A percentile compares a stretch with the other conserved stretches of the same genome.
These are phyloP conservation scores for Phycodurus eques DNA, from an alignment of 2,113 vertebrate genomes.

Conservation along the genomic window DNA sequence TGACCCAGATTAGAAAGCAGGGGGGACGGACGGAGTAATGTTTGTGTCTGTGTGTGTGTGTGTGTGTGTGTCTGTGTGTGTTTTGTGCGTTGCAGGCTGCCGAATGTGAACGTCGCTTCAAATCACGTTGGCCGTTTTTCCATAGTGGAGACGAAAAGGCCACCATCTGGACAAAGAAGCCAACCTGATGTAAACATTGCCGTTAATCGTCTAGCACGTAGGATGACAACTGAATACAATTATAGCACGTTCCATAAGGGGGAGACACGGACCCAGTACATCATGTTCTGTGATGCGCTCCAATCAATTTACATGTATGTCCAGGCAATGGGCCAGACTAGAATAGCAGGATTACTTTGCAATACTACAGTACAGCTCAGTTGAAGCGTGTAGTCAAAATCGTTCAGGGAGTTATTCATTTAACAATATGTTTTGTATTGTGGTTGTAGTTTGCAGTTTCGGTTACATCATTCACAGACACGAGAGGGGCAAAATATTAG, in stretches of 20 bases:
- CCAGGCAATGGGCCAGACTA: slow-evolving; percentile 18
- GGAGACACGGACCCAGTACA: slow-evolving; percentile 47
- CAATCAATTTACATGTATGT: not conserved
- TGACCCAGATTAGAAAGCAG: slow-evolving; percentile 75
- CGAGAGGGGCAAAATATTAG: too few species aligned
- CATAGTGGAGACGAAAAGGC: slow-evolving; percentile 16
- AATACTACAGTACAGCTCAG: slow-evolving; percentile 1
- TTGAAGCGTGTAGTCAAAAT: too few species aligned
- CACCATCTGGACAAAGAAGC: slow-evolving; percentile 18
- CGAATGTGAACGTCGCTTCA: slow-evolving; percentile 28
- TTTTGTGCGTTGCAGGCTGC: slow-evolving; percentile 47
- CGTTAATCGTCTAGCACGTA: slow-evolving; percentile 24
- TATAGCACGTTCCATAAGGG: slow-evolving; percentile 35
- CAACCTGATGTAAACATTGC: slow-evolving; percentile 13
- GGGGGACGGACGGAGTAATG: slow-evolving; percentile 3
- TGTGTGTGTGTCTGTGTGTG: slow-evolving; percentile 33
- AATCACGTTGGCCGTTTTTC: not conserved
- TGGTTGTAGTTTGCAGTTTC: too few species aligned
- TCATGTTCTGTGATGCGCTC: slow-evolving; percentile 23
- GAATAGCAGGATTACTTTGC: slow-evolving; percentile 20
- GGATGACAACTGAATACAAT: slow-evolving; percentile 26
- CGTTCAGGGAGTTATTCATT: too few species aligned
- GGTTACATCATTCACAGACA: too few species aligned
- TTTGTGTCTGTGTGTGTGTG: slow-evolving; percentile 12
- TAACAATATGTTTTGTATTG: too few species aligned